Evolutionary conservation across 2,113 vertebrate species (phyloP).

Genomic region (Microcebus ravelobensis): DNA sequence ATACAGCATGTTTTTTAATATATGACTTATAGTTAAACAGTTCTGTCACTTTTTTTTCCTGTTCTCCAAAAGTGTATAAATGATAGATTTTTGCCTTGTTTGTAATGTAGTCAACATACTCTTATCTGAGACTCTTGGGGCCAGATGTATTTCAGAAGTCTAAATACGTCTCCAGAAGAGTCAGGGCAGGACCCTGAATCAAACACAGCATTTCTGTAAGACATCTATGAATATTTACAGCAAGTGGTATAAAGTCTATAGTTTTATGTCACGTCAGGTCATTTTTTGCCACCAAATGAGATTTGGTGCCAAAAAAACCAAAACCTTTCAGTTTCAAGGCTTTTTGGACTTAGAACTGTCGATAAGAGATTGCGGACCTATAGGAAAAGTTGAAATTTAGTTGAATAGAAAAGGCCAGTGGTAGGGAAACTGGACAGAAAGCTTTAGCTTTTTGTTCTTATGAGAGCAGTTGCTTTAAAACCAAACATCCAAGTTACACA

Average conservation of each 20-base stretch:
- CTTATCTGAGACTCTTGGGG: neutral
- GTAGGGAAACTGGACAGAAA: neutral
- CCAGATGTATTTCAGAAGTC: slow-evolving; percentile 45
- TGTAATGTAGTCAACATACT: neutral
- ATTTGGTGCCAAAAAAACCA: slow-evolving; percentile 2
- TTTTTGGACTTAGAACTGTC: neutral
- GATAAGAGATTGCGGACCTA: neutral
- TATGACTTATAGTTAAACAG: slow-evolving; percentile 4
- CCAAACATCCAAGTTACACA: neutral
- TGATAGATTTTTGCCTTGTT: slow-evolving; percentile 32
- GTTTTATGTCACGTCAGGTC: neutral
- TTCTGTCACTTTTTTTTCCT: slow-evolving; percentile 40
- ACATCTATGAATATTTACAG: slow-evolving; percentile 15
- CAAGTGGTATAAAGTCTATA: neutral
- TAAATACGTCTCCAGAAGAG: neutral
- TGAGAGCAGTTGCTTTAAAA: slow-evolving; percentile 44
- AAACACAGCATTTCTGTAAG: slow-evolving; percentile 34
- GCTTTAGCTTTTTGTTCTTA: neutral
- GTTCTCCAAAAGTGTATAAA: neutral
- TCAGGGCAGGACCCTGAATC: slow-evolving; percentile 1
- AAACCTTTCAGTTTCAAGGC: neutral
- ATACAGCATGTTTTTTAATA: slow-evolving; percentile 38
- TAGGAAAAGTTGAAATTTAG: neutral
- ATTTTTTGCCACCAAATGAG: neutral
- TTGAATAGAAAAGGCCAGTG: neutral